These are phyloP conservation scores for Cyphomyrus plagiostoma DNA, from an alignment of 2,113 vertebrate genomes.

Conservation along the genomic window DNA sequence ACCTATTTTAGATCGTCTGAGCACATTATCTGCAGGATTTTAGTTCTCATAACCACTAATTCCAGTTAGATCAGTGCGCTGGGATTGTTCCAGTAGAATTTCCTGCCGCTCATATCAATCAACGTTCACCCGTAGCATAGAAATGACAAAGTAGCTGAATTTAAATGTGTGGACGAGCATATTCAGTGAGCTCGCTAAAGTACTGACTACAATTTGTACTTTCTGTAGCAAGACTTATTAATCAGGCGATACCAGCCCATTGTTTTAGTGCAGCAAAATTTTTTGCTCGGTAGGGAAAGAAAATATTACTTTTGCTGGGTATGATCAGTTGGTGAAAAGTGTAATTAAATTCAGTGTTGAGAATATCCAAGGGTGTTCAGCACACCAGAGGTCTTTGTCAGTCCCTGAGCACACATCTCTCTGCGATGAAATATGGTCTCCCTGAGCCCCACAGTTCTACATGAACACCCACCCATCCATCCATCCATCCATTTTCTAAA, in stretches of 20 bases:
- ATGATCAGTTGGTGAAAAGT: neutral
- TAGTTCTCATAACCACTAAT: neutral
- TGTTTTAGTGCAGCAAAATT: neutral
- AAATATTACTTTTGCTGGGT: neutral
- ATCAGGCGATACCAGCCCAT: neutral
- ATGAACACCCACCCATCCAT: too few relatives aligned
- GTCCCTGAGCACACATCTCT: neutral
- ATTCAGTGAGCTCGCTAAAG: neutral
- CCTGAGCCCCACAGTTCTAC: neutral
- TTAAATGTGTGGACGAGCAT: neutral
- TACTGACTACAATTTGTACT: neutral
- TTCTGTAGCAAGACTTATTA: neutral
- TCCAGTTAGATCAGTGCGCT: neutral
- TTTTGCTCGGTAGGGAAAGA: neutral
- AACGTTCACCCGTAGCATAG: neutral
- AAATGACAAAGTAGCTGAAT: neutral
- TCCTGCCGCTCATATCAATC: neutral
- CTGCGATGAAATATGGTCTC: neutral
- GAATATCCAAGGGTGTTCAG: neutral
- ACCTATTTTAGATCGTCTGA: neutral
- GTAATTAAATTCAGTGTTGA: neutral
- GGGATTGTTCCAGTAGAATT: neutral
- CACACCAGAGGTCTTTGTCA: neutral
- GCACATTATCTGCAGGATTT: neutral
- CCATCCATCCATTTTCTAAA: too few relatives aligned